Percentiles rank a stretch among this genome's conserved stretches.
Conservation (phyloP, 2,113 vertebrate genomes). For the Nycticebus coucang region DNA sequence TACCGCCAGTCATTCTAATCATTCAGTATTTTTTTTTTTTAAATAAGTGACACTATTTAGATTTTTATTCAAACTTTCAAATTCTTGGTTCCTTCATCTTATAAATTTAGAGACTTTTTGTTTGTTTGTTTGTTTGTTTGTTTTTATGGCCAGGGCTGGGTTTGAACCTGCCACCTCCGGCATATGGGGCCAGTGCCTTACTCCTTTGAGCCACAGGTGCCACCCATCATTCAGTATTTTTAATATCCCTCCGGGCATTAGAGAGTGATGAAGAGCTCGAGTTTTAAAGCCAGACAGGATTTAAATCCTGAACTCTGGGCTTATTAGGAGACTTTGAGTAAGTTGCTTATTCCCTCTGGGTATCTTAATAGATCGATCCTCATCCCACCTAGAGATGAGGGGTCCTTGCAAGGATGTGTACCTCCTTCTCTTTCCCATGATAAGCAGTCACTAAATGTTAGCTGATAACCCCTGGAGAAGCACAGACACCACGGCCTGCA, state of each 20-base stretch:
- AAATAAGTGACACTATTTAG: conserved; percentile 11
- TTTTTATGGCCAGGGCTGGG: no score
- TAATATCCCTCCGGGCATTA: background rate
- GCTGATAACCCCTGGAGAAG: background rate
- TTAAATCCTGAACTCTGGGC: background rate
- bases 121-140: no score
- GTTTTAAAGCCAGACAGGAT: background rate
- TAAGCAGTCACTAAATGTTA: background rate
- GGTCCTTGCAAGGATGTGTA: background rate
- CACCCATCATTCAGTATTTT: background rate
- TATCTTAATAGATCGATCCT: background rate
- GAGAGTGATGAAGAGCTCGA: background rate
- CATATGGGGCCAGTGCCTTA: no score
- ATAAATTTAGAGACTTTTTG: conserved; percentile 9
- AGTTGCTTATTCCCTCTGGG: background rate
- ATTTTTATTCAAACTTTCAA: conserved; percentile 59
- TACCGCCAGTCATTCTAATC: background rate
- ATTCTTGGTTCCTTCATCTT: conserved; percentile 42
- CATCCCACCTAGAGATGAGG: background rate
- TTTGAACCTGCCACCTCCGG: no score
- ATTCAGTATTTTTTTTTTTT: no score
- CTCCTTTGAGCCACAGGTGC: no score
- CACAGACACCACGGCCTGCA: background rate
- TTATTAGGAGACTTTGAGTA: background rate
- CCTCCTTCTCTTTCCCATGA: background rate